phyloP scores from a whole-genome alignment of 2,113 vertebrate species.

The Vidua chalybeata region DNA sequence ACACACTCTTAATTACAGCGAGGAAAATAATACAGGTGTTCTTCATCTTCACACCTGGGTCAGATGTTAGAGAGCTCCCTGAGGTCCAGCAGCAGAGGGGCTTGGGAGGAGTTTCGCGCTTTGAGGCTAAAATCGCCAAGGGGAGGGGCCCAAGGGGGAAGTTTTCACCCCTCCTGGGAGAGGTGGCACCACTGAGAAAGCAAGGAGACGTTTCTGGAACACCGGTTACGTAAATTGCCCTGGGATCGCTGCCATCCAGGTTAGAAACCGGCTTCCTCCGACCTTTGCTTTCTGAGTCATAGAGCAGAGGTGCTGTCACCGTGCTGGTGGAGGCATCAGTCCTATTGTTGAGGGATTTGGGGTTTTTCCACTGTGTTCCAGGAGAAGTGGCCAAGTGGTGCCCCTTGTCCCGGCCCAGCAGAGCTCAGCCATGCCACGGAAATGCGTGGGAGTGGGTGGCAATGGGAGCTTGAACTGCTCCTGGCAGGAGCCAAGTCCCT shows the following conservation, averaged over 20 bases:
- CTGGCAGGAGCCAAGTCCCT: not conserved
- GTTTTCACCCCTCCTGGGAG: not conserved
- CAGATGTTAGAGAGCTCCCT: rapidly evolving
- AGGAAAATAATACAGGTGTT: not conserved
- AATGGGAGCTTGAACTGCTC: not conserved
- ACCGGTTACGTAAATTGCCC: conserved; percentile 71
- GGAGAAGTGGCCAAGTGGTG: not conserved
- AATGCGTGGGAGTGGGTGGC: not conserved
- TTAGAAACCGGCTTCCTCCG: conserved; percentile 51
- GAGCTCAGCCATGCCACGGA: not conserved
- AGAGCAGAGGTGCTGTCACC: conserved; percentile 49
- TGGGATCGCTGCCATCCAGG: conserved; percentile 74
- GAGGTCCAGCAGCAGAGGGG: rapidly evolving
- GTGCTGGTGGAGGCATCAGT: not conserved
- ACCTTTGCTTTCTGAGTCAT: conserved; percentile 63
- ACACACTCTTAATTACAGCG: rapidly evolving
- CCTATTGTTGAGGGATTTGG: not conserved
- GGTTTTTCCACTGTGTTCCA: not conserved
- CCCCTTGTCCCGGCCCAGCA: rapidly evolving
- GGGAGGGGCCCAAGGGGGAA: not conserved
- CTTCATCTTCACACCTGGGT: not conserved
- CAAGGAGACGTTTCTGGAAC: conserved; percentile 67
- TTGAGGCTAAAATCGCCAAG: not conserved
- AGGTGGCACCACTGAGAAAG: conserved; percentile 5
- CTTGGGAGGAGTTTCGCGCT: not conserved